Evolutionary conservation across 1,140 invertebrate species (phyloP).

Genomic region (Wasmannia auropunctata): DNA sequence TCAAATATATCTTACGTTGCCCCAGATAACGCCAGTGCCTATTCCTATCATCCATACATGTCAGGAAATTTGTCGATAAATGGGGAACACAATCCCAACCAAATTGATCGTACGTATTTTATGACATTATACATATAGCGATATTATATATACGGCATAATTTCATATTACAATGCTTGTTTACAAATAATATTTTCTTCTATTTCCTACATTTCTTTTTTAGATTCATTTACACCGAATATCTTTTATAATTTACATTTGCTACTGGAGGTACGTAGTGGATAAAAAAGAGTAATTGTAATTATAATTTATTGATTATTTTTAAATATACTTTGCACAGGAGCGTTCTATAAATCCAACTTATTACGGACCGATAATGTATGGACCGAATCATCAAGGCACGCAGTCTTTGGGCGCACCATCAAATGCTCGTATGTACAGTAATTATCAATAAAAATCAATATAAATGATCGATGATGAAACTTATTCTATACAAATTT

Average conservation of each 20-base stretch:
- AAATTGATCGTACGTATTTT: conserved; percentile 52
- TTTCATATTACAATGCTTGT: no score
- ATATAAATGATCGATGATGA: not conserved
- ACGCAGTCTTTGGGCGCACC: not conserved
- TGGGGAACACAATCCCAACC: conserved; percentile 15
- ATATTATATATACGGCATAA: conserved; percentile 68
- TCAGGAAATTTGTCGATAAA: conserved; percentile 19
- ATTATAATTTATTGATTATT: conserved; percentile 2
- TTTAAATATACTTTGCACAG: not conserved
- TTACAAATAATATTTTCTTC: conserved; percentile 8
- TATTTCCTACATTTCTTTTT: conserved; percentile 63
- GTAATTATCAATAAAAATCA: not conserved
- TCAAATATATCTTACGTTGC: not conserved
- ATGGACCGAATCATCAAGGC: not conserved
- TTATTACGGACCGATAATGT: conserved; percentile 28
- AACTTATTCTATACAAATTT: not conserved
- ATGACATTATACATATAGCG: conserved; percentile 81
- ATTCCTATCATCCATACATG: not conserved
- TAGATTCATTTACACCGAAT: conserved; percentile 87
- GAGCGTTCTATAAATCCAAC: conserved; percentile 17
- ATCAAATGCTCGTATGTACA: not conserved
- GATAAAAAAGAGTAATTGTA: conserved; percentile 26
- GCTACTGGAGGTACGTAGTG: conserved; percentile 56
- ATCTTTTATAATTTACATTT: conserved; percentile 90
- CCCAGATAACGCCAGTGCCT: not conserved